Evolutionary conservation across 2,797 vertebrate species (phyloP).

Genomic region (Syngnathus rostellatus): DNA sequence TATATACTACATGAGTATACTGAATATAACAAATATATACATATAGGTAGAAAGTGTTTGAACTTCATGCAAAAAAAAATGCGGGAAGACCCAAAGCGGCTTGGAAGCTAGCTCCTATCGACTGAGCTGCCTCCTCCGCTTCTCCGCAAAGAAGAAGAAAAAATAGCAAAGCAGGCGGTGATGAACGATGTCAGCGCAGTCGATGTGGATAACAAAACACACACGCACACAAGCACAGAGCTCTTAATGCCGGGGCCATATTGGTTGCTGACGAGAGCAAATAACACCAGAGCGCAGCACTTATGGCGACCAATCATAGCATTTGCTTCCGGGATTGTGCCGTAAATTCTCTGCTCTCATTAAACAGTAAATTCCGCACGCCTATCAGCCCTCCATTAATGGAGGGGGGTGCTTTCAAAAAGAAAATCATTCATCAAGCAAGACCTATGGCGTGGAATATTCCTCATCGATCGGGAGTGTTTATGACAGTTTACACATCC

Average conservation of each 20-base stretch:
- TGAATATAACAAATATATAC: too few relatives aligned
- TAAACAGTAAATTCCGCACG: constrained; percentile 97
- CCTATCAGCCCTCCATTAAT: constrained; percentile 96
- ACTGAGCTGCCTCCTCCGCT: constrained; percentile 40
- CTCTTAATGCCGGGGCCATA: constrained; percentile 72
- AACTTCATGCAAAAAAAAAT: not conserved
- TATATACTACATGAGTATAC: too few relatives aligned
- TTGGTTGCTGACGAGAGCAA: constrained; percentile 77
- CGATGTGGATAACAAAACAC: constrained; percentile 65
- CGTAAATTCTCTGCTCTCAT: constrained; percentile 88
- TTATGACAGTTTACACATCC: constrained; percentile 99
- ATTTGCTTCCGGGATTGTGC: constrained; percentile 56
- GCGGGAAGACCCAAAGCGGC: not conserved
- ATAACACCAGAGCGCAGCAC: constrained; percentile 70
- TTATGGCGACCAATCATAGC: constrained; percentile 72
- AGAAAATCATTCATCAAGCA: constrained; percentile 90
- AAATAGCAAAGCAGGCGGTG: constrained; percentile 54
- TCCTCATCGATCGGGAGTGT: constrained; percentile 94
- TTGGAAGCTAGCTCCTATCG: constrained; percentile 25
- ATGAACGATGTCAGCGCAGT: constrained; percentile 72
- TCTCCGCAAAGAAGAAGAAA: constrained; percentile 21
- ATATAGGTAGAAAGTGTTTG: not conserved
- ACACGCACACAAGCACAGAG: constrained; percentile 64
- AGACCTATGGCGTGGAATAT: constrained; percentile 88
- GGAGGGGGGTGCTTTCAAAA: constrained; percentile 77